Conservation (phyloP, 1,140 invertebrate genomes). For the Drosophila bocki region DNA sequence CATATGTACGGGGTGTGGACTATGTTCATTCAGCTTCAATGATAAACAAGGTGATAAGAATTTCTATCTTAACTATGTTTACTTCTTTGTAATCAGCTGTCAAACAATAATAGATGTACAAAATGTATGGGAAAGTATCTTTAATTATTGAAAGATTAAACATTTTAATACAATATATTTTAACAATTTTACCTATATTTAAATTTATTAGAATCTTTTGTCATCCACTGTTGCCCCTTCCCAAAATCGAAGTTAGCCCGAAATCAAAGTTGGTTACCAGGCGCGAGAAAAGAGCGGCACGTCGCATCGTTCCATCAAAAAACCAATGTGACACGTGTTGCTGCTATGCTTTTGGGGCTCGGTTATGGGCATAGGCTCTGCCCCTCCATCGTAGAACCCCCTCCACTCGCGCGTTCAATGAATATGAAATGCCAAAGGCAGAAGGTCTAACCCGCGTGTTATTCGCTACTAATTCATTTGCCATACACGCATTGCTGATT, state of each 20-base stretch:
- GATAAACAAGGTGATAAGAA: not conserved
- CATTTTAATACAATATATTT: not conserved
- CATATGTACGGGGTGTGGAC: not conserved
- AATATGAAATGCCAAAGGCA: conserved; percentile 47
- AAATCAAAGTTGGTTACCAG: conserved; percentile 17
- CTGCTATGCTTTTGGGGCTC: conserved; percentile 28
- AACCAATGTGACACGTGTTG: conserved; percentile 47
- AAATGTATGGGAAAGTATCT: not conserved
- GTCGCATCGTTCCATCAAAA: conserved; percentile 40
- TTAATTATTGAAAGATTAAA: not conserved
- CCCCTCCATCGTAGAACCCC: not conserved
- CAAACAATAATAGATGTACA: not conserved
- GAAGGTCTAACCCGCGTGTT: conserved; percentile 35
- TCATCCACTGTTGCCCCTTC: not conserved
- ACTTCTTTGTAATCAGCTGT: not conserved
- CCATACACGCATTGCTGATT: conserved; percentile 60
- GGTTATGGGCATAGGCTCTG: conserved; percentile 11
- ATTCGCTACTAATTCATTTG: conserved; percentile 61
- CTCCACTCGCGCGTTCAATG: conserved; percentile 25
- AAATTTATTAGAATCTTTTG: not conserved
- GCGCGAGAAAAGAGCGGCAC: conserved; percentile 1
- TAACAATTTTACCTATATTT: not conserved
- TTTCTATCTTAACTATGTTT: not conserved
- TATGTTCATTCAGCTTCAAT: not conserved
- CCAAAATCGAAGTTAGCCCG: not conserved